Evolutionary conservation across 2,797 vertebrate species (phyloP).

Genomic region (Sebastes kiyomatsui): DNA sequence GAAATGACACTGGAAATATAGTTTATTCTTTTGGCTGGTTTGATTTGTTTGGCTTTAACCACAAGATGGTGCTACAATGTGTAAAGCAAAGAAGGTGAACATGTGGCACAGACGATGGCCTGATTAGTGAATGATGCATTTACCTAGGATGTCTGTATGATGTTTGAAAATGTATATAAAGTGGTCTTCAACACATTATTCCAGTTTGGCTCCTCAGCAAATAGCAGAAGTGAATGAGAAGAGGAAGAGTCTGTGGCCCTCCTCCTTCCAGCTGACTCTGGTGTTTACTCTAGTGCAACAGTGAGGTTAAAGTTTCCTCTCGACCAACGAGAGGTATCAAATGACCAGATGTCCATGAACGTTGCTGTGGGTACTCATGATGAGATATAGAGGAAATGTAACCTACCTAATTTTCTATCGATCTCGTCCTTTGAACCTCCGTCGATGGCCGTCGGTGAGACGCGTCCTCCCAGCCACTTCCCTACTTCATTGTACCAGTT

Average conservation of each 20-base stretch:
- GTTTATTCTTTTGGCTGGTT: neutral
- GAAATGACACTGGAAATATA: neutral
- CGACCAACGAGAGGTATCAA: neutral
- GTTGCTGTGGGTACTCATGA: neutral
- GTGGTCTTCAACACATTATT: neutral
- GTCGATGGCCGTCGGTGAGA: conserved; percentile 93
- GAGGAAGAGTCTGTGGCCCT: neutral
- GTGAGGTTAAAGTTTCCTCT: neutral
- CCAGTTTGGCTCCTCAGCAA: neutral
- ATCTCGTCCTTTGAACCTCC: conserved; percentile 95
- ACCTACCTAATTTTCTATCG: conserved; percentile 88
- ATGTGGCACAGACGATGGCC: neutral
- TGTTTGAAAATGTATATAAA: neutral
- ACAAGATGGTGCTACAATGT: neutral
- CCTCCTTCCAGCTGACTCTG: neutral
- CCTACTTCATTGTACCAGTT: conserved; percentile 98
- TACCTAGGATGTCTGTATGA: neutral
- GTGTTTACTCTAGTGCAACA: neutral
- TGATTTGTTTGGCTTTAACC: neutral
- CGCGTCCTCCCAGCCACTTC: conserved; percentile 94
- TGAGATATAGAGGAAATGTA: neutral
- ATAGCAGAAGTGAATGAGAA: neutral
- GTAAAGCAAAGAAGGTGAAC: neutral
- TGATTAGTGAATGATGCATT: neutral
- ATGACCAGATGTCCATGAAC: neutral